Evolutionary conservation across 2,888 invertebrate genomes (phyloP).

Genomic region (Julus scandinavius): DNA sequence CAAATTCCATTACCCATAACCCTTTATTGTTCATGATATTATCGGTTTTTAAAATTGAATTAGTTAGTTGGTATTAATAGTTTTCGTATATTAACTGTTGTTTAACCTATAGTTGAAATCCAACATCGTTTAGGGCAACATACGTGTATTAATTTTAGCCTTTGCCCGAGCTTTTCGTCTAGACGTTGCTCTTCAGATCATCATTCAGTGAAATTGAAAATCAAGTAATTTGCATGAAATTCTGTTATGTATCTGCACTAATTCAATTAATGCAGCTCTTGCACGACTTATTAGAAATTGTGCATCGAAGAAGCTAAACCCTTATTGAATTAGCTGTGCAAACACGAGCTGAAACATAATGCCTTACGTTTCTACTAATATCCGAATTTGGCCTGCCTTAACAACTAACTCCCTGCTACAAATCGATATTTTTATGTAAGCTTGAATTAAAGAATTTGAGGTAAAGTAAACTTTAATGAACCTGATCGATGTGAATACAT

Average conservation of each 20-base stretch:
- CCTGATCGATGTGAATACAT: not conserved
- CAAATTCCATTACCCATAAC: too few species aligned
- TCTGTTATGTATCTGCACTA: constrained; percentile 14
- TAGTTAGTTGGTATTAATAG: too few species aligned
- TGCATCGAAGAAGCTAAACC: constrained; percentile 23
- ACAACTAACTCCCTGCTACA: not conserved
- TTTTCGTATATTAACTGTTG: too few species aligned
- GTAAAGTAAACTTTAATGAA: constrained; percentile 21
- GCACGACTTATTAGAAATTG: constrained; percentile 22
- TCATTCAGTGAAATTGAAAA: constrained; percentile 33
- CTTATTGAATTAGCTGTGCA: constrained; percentile 26
- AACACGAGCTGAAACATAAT: not conserved
- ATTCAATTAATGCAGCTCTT: not conserved
- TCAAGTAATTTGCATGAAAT: constrained; percentile 18
- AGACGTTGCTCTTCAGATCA: constrained; percentile 22
- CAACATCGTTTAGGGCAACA: too few species aligned
- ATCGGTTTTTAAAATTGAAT: too few species aligned
- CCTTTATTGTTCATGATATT: too few species aligned
- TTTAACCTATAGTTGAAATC: too few species aligned
- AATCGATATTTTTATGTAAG: constrained; percentile 33
- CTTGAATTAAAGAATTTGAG: constrained; percentile 25
- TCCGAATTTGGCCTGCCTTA: not conserved
- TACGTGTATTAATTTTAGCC: not conserved
- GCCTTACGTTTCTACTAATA: constrained; percentile 8
- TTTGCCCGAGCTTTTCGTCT: constrained; percentile 15